These are phyloP conservation scores for Chymomyza fuscimana DNA, from an alignment of 2,888 invertebrate species.

Conservation along the genomic window DNA sequence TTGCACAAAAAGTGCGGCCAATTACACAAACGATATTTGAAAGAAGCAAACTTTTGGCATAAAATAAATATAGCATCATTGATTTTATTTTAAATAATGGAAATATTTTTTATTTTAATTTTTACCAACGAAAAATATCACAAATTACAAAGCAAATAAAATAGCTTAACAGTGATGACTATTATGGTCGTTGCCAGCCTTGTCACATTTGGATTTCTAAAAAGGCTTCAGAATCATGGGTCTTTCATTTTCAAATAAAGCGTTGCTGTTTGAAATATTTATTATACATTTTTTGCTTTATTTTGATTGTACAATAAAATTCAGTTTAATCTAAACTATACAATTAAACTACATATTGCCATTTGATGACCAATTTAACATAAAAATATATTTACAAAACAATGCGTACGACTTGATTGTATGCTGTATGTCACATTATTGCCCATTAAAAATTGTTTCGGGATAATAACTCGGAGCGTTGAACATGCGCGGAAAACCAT, in stretches of 20 bases:
- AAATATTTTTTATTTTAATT: no score
- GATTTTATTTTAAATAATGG: background rate
- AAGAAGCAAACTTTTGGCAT: background rate
- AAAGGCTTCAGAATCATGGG: background rate
- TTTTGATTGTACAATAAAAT: constrained; percentile 53
- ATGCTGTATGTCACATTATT: constrained; percentile 57
- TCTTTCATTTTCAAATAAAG: background rate
- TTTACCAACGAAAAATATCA: no score
- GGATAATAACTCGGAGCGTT: constrained; percentile 79
- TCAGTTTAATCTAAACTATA: constrained; percentile 28
- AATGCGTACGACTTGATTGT: background rate
- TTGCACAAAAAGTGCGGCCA: background rate
- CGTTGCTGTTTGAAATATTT: background rate
- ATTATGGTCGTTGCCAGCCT: no score
- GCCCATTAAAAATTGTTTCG: constrained; percentile 79
- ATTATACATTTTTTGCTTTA: constrained; percentile 44
- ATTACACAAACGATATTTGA: background rate
- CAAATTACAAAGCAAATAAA: no score
- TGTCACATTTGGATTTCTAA: background rate
- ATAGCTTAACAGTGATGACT: no score
- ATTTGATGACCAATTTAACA: constrained; percentile 62
- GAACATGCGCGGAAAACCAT: constrained; percentile 79
- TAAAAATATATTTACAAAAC: constrained; percentile 37
- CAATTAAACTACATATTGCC: constrained; percentile 49
- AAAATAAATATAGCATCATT: background rate